Base-by-base conservation (phyloP, 1,140 invertebrate species). In the Drosophila micromelanica region DNA sequence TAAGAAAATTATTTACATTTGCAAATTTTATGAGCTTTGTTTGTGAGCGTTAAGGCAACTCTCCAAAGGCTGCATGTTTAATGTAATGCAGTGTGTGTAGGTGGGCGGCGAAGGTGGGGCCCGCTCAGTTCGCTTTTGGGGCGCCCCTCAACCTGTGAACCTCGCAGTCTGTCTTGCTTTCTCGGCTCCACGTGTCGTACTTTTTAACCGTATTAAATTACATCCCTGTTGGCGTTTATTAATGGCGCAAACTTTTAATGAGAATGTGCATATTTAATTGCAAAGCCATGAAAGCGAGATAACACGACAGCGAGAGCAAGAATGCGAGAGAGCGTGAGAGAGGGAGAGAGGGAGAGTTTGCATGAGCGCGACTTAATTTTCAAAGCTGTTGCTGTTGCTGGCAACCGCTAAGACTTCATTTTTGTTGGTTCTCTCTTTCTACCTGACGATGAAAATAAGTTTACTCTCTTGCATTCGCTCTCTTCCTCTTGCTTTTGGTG, bases 251-350 rank as follows among this genome's bases (percentile, higher is more conserved):
- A 91, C 84, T 91, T 91, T 91, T 91, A 91, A 91, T 91, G 89
- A 91, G 89, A 91, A 91, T 91, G 89, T 91, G 89, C 89, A 91
- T 91, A 91, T 89, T 91, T 91, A 91, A 90, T 90, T 90, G 86
- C 86, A 82, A 77, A 89, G 81, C 80, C 82, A 85, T 81, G 62
- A 78, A 78, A 64, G 68, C 57, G 72, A 80, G 60, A 85, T 60
- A 59, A 59, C 48, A 51, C 35, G 43, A 65, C 23, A 43, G 51
- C 5, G 40, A 27, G 5, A 23, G 12, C n/a, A 9, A 49, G 38
- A 51, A 20, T 64, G n/a, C n/a, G n/a, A n/a, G n/a, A n/a, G n/a
- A 17, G 17, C 1, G 17, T 17, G 17, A 17, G 23, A 55, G 37
- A 64, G 17, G 40, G 5, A 45, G 49, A 51, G 15, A 35, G 30